Percentiles rank a stretch among this genome's conserved stretches.
Conservation (phyloP, 1,140 invertebrate species). For the Melitaea cinxia region DNA sequence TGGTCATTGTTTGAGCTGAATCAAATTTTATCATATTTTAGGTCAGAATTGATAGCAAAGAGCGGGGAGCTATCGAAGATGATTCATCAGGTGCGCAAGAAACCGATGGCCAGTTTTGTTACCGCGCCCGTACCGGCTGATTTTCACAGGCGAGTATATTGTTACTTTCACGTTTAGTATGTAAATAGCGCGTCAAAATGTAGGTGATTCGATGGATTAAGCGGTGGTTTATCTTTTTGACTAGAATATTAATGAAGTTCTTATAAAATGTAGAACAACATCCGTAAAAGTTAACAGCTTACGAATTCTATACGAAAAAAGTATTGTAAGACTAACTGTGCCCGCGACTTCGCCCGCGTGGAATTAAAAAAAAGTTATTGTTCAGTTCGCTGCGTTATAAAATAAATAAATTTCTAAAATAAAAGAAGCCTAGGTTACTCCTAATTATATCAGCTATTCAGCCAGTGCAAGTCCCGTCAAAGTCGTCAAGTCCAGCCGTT, state of each 20-base stretch:
- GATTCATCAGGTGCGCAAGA: conserved; percentile 91
- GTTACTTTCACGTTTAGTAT: conserved; percentile 9
- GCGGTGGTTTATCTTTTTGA: not conserved
- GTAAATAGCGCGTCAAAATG: not conserved
- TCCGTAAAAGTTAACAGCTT: not conserved
- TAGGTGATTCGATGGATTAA: not conserved
- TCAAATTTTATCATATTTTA: conserved; percentile 37
- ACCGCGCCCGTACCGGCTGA: conserved; percentile 94
- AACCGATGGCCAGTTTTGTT: conserved; percentile 94
- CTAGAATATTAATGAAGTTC: conserved; percentile 1
- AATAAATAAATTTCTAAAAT: too few relatives aligned
- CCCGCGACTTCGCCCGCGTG: conserved; percentile 12
- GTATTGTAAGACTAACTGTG: conserved; percentile 7
- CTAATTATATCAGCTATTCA: too few relatives aligned
- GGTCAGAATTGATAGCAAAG: conserved; percentile 91
- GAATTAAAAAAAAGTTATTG: too few relatives aligned
- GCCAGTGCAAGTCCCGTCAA: too few relatives aligned
- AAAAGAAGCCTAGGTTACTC: too few relatives aligned
- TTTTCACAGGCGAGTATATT: conserved; percentile 88
- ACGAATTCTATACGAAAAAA: not conserved
- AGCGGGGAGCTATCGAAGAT: conserved; percentile 90
- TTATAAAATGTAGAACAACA: not conserved
- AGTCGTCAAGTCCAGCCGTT: too few relatives aligned
- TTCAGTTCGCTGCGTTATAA: too few relatives aligned
- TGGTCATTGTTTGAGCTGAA: not conserved